phyloP scores from a whole-genome alignment of 2,797 vertebrate species.

The Periophthalmus magnuspinnatus region DNA sequence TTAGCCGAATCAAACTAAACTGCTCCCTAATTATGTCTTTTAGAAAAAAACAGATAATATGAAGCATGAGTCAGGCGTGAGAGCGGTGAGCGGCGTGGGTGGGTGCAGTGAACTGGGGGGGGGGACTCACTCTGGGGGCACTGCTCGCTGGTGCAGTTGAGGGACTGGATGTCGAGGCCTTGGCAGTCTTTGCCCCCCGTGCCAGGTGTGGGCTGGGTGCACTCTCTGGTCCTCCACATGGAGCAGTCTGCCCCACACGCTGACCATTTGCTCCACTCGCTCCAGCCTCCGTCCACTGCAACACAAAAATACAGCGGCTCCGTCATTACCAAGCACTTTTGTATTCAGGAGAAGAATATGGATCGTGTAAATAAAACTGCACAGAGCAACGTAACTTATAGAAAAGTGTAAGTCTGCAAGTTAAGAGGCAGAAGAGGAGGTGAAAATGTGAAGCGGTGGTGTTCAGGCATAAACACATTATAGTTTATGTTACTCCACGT shows the following conservation, averaged over 20 bases:
- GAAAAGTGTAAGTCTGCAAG: background rate
- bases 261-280: conserved; percentile 96
- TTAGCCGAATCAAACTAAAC: conserved; percentile 14
- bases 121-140: conserved; percentile 91
- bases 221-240: conserved; percentile 94
- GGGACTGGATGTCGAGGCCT: conserved; percentile 89
- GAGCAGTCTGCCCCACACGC: conserved; percentile 90
- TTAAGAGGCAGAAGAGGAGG: background rate
- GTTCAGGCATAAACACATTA: no score
- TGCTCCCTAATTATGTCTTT: conserved; percentile 1
- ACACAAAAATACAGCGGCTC: conserved; percentile 27
- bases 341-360: background rate
- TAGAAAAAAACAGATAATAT: conserved; percentile 19
- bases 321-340: conserved; percentile 9
- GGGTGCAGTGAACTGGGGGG: conserved; percentile 6
- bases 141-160: conserved; percentile 94
- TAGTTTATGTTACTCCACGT: no score
- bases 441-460: conserved; percentile 10
- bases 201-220: conserved; percentile 90
- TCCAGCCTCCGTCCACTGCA: conserved; percentile 94
- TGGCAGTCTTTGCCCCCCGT: conserved; percentile 92
- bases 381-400: background rate
- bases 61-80: conserved; percentile 14
- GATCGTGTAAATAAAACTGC: background rate
- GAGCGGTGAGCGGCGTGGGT: conserved; percentile 27